Evolutionary conservation across 2,888 invertebrate genomes (phyloP).

Genomic region (Gisinianus flammeolus): DNA sequence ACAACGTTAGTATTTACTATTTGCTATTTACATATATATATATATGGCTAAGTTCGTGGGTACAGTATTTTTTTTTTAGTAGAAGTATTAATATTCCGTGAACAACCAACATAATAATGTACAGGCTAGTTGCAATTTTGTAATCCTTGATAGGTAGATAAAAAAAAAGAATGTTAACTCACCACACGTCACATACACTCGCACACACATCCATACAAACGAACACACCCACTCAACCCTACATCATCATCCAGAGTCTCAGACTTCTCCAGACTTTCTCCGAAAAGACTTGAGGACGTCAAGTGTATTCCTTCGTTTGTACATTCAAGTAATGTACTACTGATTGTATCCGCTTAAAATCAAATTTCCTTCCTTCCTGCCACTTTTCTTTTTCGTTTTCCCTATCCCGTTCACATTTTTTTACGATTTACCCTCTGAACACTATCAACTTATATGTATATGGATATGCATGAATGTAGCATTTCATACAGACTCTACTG

Average conservation of each 20-base stretch:
- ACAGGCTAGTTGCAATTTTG: background rate
- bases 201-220: no score
- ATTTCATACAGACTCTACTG: no score
- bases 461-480: no score
- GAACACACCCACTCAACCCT: background rate
- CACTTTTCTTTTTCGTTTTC: background rate
- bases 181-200: background rate
- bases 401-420: background rate
- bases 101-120: no score
- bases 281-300: background rate
- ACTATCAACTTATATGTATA: no score
- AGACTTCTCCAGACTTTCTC: background rate
- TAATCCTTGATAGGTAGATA: background rate
- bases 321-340: background rate
- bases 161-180: conserved; percentile 3
- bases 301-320: background rate
- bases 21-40: no score
- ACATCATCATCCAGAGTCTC: background rate
- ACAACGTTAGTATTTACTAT: no score
- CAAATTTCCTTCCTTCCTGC: conserved; percentile 24
- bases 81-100: no score
- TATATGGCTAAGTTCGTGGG: no score
- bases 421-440: background rate
- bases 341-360: conserved; percentile 16
- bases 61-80: no score